Evolutionary conservation across 2,113 vertebrate genomes (phyloP).

Genomic region (Progne subis): DNA sequence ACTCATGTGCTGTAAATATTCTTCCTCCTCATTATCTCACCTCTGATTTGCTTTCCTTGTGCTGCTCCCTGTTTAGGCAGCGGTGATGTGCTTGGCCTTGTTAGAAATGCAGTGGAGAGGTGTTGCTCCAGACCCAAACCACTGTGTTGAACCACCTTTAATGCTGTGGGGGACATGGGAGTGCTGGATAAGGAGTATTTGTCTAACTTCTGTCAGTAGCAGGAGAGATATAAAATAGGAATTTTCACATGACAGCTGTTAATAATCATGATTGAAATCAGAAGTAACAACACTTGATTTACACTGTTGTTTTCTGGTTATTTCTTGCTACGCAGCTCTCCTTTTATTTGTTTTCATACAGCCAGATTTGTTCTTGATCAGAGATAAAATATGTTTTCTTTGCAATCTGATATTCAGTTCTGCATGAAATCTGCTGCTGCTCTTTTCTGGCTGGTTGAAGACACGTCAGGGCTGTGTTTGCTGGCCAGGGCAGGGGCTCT

Average conservation of each 20-base stretch:
- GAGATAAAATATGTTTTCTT: slow-evolving; percentile 32
- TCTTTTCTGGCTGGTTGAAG: background rate
- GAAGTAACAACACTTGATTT: background rate
- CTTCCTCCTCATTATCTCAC: background rate
- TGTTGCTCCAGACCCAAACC: background rate
- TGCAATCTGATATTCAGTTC: background rate
- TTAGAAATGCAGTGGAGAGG: background rate
- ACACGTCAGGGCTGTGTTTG: background rate
- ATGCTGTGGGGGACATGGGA: background rate
- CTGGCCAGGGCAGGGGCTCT: background rate
- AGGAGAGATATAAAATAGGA: background rate
- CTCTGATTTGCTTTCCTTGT: background rate
- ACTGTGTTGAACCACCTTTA: background rate
- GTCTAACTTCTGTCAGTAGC: background rate
- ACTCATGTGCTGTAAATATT: background rate
- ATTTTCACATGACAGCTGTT: slow-evolving; percentile 1
- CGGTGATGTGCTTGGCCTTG: background rate
- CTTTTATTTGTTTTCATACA: slow-evolving; percentile 47
- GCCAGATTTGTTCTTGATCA: slow-evolving; percentile 34
- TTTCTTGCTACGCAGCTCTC: background rate
- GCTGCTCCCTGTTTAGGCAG: background rate
- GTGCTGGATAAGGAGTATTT: background rate
- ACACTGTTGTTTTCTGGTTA: background rate
- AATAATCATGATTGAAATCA: background rate
- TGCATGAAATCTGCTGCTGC: background rate